Evolutionary conservation across 1,140 invertebrate genomes (phyloP).

Genomic region (Copidosoma floridanum): DNA sequence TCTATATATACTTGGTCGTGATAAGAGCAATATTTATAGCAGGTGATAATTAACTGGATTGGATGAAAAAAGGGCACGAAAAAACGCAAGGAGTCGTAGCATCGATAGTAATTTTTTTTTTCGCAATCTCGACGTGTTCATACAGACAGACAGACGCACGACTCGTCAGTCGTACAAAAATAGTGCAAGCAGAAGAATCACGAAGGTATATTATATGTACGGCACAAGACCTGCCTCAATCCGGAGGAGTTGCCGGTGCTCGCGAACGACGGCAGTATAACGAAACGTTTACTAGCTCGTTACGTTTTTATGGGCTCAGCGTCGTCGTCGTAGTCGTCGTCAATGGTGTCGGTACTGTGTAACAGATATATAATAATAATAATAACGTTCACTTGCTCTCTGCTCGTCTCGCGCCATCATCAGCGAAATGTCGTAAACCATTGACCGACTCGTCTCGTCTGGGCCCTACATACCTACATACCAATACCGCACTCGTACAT

Average conservation of each 20-base stretch:
- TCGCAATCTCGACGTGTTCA: too few species aligned
- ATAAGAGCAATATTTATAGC: too few species aligned
- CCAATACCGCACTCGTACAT: background rate
- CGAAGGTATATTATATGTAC: too few species aligned
- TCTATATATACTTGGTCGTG: too few species aligned
- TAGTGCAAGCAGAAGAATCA: too few species aligned
- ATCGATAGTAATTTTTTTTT: too few species aligned
- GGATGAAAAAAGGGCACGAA: too few species aligned
- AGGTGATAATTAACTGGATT: too few species aligned
- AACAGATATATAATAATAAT: too few species aligned
- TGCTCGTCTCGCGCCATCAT: conserved; percentile 38
- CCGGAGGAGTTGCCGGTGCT: conserved; percentile 17
- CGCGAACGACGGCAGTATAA: conserved; percentile 53
- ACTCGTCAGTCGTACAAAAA: too few species aligned
- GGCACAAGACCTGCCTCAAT: conserved; percentile 56
- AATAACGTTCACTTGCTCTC: background rate
- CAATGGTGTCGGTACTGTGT: conserved; percentile 37
- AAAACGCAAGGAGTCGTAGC: too few species aligned
- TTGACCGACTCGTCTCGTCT: conserved; percentile 37
- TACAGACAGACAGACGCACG: too few species aligned
- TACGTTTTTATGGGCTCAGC: conserved; percentile 58
- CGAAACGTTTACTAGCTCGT: conserved; percentile 59
- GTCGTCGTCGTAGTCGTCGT: conserved; percentile 42
- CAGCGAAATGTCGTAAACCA: conserved; percentile 56
- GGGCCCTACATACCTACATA: background rate